Evolutionary conservation across 1,140 invertebrate species (phyloP).

Genomic region (Lepidurus packardi): DNA sequence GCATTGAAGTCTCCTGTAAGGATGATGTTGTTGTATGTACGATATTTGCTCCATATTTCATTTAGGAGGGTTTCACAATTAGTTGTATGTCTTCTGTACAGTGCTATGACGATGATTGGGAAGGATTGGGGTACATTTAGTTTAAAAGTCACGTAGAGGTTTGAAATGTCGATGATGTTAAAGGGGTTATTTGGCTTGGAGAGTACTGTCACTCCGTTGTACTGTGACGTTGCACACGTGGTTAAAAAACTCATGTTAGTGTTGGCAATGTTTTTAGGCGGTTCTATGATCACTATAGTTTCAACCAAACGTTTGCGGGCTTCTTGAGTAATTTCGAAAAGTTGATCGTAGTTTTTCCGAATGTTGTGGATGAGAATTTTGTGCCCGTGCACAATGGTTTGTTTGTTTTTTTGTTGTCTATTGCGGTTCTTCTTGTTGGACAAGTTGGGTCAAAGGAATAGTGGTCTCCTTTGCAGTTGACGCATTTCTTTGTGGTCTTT

Average conservation of each 20-base stretch:
- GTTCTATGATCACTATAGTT: conserved; percentile 20
- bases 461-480: conserved; percentile 23
- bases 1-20: conserved; percentile 20
- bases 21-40: neutral
- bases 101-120: neutral
- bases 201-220: neutral
- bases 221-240: neutral
- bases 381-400: neutral
- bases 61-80: neutral
- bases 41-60: neutral
- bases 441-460: neutral
- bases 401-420: neutral
- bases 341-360: neutral
- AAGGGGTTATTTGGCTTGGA: neutral
- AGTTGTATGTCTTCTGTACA: neutral
- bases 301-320: neutral
- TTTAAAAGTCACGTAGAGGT: neutral
- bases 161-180: conserved; percentile 6
- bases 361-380: neutral
- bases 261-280: neutral
- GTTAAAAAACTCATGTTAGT: neutral
- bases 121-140: neutral
- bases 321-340: neutral
- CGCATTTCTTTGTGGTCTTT: neutral
- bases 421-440: neutral